Base-by-base conservation (phyloP, 2,888 invertebrate genomes). In the Eristalis intricaria region DNA sequence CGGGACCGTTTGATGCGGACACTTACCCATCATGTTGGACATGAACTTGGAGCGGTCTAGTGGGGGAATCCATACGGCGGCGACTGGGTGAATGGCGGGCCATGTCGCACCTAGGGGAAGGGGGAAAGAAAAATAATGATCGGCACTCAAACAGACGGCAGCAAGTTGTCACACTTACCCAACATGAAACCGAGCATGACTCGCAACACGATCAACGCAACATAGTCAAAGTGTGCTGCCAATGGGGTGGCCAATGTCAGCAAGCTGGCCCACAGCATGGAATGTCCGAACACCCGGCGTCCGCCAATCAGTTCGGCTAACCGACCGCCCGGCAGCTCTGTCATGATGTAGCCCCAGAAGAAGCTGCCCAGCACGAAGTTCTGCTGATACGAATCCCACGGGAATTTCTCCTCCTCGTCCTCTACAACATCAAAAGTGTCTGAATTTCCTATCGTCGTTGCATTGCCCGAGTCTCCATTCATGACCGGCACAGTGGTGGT, bases 1-100 rank as follows among this genome's bases (percentile, higher is more conserved):
- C 10, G 26, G 11, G 60, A 23, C 2, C 1, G 60, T 5, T 4
- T 0, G 4, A 26, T 13, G 60, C 15, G 23, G 60, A 19, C 35
- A 90, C 90, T 94, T 92, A 96, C 96, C 97, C 97, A 97, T 97
- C 96, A 97, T 97, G 91, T 97, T 97, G 10, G 98, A 96, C 92
- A 98, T 97, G 92, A 99, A 97, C 92, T 98, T 97, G 61, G 98
- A 97, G 89, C 98, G 95, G 92, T 99, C 98, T 94, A 96, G 95
- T 13, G 98, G 98, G 8, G 98, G 98, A 82, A 98, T 97, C 99
- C 99, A 99, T 88, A 96, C 96, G 8, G 98, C 97, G 56, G 98
- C 97, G 95, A 99, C 96, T 4, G 98, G 97, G 83, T 98, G 97
- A 91, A 98, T 98, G 7, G 98, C 97, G 0, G 99, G 99, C 96